Evolutionary conservation across 1,140 invertebrate species (phyloP).

Genomic region (Tetragonula clypearis): DNA sequence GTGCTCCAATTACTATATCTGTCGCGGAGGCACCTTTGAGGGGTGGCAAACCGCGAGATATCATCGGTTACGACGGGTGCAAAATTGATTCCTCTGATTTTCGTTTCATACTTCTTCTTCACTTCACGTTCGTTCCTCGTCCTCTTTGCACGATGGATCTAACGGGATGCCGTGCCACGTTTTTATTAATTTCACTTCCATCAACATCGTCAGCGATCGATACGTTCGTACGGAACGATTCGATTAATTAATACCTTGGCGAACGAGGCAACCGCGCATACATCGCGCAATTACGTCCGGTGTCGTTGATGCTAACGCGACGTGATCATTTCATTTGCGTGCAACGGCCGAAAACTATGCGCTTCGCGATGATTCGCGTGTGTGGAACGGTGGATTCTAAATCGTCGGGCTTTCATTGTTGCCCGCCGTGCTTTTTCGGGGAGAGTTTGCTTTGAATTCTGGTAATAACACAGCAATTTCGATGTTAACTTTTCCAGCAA

Average conservation of each 20-base stretch:
- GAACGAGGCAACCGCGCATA: slow-evolving; percentile 13
- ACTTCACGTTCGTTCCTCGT: not conserved
- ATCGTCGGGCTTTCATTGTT: not conserved
- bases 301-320: not conserved
- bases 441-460: not conserved
- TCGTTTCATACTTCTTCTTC: not conserved
- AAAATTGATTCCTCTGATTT: slow-evolving; percentile 4
- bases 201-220: slow-evolving; percentile 28
- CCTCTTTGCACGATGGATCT: not conserved
- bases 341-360: not conserved
- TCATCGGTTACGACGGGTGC: not conserved
- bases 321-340: not conserved
- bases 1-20: slow-evolving; percentile 65
- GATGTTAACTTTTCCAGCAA: too few species aligned
- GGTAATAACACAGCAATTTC: too few species aligned
- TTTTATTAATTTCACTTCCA: slow-evolving; percentile 15
- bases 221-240: slow-evolving; percentile 45
- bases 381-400: not conserved
- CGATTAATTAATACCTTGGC: slow-evolving; percentile 60
- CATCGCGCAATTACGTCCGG: slow-evolving; percentile 9
- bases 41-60: slow-evolving; percentile 13
- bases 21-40: not conserved
- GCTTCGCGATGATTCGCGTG: not conserved
- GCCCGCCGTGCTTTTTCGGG: not conserved
- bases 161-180: not conserved